These are phyloP conservation scores for Megalops atlanticus DNA, from an alignment of 2,113 vertebrate genomes.

Conservation along the genomic window DNA sequence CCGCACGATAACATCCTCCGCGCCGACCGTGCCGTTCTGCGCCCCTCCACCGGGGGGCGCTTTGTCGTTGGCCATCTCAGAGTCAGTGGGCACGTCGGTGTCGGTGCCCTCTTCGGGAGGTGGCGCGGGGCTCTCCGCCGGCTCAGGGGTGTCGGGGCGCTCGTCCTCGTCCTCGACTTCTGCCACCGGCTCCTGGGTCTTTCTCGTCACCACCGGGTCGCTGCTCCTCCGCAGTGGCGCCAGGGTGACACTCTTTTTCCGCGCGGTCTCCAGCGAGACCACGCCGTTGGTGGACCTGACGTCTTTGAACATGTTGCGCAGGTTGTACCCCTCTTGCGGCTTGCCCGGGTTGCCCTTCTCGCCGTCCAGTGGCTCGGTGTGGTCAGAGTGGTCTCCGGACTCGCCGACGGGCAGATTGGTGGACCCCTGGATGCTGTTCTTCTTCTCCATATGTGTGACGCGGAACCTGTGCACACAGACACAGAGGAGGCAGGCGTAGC, in stretches of 20 bases:
- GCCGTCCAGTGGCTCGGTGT: constrained; percentile 56
- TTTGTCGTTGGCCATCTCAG: constrained; percentile 23
- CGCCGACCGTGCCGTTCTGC: background rate
- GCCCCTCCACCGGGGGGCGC: background rate
- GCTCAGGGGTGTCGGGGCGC: background rate
- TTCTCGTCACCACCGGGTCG: constrained; percentile 47
- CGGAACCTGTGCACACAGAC: constrained; percentile 75
- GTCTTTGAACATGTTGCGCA: constrained; percentile 70
- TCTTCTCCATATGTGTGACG: constrained; percentile 88
- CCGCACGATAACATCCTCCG: constrained; percentile 32
- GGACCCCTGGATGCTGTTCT: constrained; percentile 65
- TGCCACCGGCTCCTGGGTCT: background rate
- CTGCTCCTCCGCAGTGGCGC: constrained; percentile 54
- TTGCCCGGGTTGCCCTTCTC: constrained; percentile 27
- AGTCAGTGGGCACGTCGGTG: background rate
- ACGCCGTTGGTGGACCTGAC: constrained; percentile 41
- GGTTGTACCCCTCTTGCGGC: constrained; percentile 56
- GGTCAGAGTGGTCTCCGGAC: constrained; percentile 54
- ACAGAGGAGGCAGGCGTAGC: background rate
- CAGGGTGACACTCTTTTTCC: constrained; percentile 53
- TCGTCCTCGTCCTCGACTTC: background rate
- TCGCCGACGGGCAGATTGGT: constrained; percentile 52
- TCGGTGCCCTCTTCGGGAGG: constrained; percentile 23
- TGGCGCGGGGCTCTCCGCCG: constrained; percentile 1
- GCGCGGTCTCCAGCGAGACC: constrained; percentile 41